These are phyloP conservation scores for Morone saxatilis DNA, from an alignment of 2,113 vertebrate species.

Conservation along the genomic window DNA sequence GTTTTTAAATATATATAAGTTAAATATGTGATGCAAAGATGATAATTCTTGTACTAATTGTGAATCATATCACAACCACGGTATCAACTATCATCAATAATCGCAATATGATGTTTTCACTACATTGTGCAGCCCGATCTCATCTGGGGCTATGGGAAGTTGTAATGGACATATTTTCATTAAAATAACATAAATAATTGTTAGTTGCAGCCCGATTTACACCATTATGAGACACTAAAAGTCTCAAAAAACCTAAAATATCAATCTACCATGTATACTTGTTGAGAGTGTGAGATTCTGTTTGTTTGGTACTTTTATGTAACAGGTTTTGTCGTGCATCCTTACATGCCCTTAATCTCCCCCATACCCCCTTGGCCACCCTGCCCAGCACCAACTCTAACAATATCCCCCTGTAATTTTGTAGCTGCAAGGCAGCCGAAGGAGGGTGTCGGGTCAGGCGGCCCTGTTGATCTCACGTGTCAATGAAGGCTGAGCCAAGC, in stretches of 20 bases:
- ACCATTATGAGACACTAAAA: neutral
- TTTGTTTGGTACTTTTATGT: neutral
- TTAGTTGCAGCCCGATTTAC: too few species aligned
- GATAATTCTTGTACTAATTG: too few species aligned
- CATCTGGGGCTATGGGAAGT: neutral
- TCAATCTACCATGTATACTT: neutral
- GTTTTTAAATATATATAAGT: too few species aligned
- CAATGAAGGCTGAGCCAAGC: slow-evolving; percentile 55
- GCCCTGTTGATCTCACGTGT: slow-evolving; percentile 66
- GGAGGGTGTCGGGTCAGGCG: slow-evolving; percentile 62
- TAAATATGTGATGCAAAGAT: too few species aligned
- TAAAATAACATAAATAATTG: too few species aligned
- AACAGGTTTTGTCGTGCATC: neutral
- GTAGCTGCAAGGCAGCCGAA: slow-evolving; percentile 58
- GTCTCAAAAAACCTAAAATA: neutral
- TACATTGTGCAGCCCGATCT: neutral
- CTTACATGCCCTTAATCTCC: neutral
- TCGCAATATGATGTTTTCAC: too few species aligned
- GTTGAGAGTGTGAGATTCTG: neutral
- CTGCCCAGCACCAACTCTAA: slow-evolving; percentile 58
- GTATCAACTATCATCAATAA: too few species aligned
- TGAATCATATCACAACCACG: too few species aligned
- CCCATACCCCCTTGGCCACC: slow-evolving; percentile 4
- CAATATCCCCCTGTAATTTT: slow-evolving; percentile 65
- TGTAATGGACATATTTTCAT: too few species aligned